Base-by-base conservation (phyloP, 1,140 invertebrate genomes). In the Druon quercuslanigerum region DNA sequence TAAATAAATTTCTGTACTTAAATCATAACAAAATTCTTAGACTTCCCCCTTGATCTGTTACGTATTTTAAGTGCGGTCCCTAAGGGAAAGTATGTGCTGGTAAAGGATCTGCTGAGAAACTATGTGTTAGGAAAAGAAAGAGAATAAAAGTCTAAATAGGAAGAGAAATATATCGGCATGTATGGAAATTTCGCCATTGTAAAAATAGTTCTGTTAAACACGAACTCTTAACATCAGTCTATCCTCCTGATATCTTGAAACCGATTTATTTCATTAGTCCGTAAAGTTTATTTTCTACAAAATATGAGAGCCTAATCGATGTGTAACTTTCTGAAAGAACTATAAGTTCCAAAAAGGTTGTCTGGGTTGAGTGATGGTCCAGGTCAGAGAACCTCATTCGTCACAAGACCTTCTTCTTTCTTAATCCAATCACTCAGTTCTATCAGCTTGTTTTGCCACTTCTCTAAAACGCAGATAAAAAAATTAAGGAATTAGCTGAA, bases 361-460 rank as follows among this genome's bases (percentile, higher is more conserved):
- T 89, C 83, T 50, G 66, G 71, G 73, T 84, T 83, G 57, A 82
- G 72, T 40, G 83, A 75, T 19, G 85, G 79, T 70, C 87, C 88
- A 7, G 87, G 83, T n/a, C 90, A 87, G 70, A 89, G 88, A 7
- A 83, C 86, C 78, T 92, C 90, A 82, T 92, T 85, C 8, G 82
- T 82, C 11, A 88, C 70, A 9, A 79, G 51, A 84, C 84, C 78
- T 84, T 91, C 86, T 76, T 92, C 88, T 17, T 86, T 83, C 33
- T 90, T 57, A 60, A 92, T 90, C 91, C 91, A 92, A 74, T 91
- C 87, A 60, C 87, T 79, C 82, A 90, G 88, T n/a, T 87, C 85
- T 3, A 85, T 78, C 52, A 92, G 72, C 71, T 91, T 91, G 70
- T 88, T 73, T 11, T 80, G 74, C 90, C 90, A 92, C 75, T 83